Percentiles rank a stretch among this genome's conserved stretches.
Evolutionary conservation across 2,797 vertebrate species (phyloP).

Genomic region (Oceanodroma leucorhoa): DNA sequence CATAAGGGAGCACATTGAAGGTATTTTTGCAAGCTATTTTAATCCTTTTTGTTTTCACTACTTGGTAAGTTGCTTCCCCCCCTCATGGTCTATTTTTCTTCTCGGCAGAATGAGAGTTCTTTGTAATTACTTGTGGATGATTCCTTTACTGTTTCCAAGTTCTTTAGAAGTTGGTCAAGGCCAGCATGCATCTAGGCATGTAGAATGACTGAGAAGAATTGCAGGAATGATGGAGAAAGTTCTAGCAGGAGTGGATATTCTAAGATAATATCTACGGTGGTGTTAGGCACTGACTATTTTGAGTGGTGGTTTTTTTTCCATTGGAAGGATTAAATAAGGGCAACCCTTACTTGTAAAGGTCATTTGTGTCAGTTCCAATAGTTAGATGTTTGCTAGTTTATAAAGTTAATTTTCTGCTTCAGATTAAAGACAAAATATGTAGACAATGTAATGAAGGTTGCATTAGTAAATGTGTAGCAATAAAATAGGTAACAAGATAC

Average conservation of each 20-base stretch:
- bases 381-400: background rate
- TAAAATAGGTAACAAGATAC: background rate
- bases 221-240: background rate
- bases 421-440: background rate
- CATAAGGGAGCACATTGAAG: conserved; percentile 99
- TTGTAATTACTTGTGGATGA: background rate
- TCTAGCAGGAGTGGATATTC: background rate
- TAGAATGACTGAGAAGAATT: background rate
- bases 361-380: background rate
- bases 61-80: background rate
- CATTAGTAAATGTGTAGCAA: background rate
- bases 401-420: background rate
- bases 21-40: conserved; percentile 68
- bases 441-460: background rate
- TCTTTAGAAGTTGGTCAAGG: background rate
- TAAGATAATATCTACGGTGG: background rate
- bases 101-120: background rate
- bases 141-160: background rate
- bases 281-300: background rate
- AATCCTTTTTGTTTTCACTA: background rate
- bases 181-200: background rate
- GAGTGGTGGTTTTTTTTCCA: background rate
- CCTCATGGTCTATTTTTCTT: background rate
- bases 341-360: background rate
- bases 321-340: background rate